Conservation (phyloP, 2,113 vertebrate genomes). For the Campylomormyrus numenius region DNA sequence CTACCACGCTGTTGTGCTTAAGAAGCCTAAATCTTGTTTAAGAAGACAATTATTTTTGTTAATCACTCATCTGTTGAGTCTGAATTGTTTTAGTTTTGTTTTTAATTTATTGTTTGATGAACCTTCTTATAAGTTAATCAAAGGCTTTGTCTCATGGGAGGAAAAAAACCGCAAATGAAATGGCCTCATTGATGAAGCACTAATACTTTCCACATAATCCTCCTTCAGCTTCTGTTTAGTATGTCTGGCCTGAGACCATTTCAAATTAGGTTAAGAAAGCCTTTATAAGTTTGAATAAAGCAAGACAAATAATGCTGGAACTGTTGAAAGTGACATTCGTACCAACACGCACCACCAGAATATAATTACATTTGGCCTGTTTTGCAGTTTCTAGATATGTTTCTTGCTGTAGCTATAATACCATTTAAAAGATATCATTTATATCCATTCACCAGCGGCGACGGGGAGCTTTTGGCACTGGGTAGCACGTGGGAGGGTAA, state of each 20-base stretch:
- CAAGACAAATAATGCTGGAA: background rate
- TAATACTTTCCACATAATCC: background rate
- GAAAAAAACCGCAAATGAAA: background rate
- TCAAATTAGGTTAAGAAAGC: background rate
- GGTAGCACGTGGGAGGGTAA: background rate
- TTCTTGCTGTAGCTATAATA: background rate
- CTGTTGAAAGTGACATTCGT: background rate
- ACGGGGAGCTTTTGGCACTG: background rate
- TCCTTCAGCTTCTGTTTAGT: background rate
- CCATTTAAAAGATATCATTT: background rate
- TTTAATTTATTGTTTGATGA: slow-evolving; percentile 6
- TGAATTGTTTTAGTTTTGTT: background rate
- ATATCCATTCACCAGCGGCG: background rate
- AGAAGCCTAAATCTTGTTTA: slow-evolving; percentile 1
- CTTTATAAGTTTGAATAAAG: slow-evolving; percentile 2
- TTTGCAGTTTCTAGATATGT: background rate
- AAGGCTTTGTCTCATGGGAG: background rate
- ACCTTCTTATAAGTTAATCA: slow-evolving; percentile 9
- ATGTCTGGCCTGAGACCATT: background rate
- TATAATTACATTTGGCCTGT: background rate
- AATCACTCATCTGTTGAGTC: slow-evolving; percentile 3
- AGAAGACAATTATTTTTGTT: slow-evolving; percentile 5
- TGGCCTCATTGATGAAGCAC: background rate
- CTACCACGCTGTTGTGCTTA: background rate
- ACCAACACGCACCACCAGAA: background rate